Base-by-base conservation (phyloP, 1,140 invertebrate genomes). In the Bombus pyrosoma region DNA sequence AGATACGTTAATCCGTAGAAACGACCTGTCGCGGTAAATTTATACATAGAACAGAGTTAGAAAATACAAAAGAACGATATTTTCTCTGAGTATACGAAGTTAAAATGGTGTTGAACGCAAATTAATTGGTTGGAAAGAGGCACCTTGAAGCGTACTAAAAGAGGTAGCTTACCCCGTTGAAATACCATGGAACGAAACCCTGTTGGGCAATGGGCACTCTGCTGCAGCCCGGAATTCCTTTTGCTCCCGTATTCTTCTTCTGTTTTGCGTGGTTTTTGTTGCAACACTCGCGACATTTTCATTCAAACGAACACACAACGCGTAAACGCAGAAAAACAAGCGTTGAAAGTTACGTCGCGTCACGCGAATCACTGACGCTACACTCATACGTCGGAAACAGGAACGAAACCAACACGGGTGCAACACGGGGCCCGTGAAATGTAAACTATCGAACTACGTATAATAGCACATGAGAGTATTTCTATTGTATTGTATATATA, bases 91-190 rank as follows among this genome's bases (percentile, higher is more conserved):
- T 34, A 64, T 25, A 39, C 34, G 9, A 57, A 32, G 28, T n/a
- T 68, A 59, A 47, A 47, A 15, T 47, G 22, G 34, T 12, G 74
- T 69, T 41, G 13, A n/a, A 18, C 13, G 47, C 39, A 84, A 71
- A 78, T 78, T 78, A 84, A 84, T 84, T 84, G 75, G 66, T 79
- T 75, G 53, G 66, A 84, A 84, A 41, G 32, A 71, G 39, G 32
- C 53, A 39, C 12, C 53, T 59, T 68, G 32, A 75, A 71, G 39
- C 47, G 25, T 25, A 39, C 18, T 71, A 59, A 84, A 84, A 84
- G 43, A 59, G 22, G 39, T 22, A 64, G 4, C 75, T 84, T 78
- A 71, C 82, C 66, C 6, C 66, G 41, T 39, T 78, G 75, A 71
- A 71, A 71, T 84, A 43, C n/a, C 15, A 34, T 66, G 32, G 22